Percentiles rank a stretch among this genome's conserved stretches.
phyloP scores from a whole-genome alignment of 1,140 invertebrate species.

The Hypsibius dujardini region DNA sequence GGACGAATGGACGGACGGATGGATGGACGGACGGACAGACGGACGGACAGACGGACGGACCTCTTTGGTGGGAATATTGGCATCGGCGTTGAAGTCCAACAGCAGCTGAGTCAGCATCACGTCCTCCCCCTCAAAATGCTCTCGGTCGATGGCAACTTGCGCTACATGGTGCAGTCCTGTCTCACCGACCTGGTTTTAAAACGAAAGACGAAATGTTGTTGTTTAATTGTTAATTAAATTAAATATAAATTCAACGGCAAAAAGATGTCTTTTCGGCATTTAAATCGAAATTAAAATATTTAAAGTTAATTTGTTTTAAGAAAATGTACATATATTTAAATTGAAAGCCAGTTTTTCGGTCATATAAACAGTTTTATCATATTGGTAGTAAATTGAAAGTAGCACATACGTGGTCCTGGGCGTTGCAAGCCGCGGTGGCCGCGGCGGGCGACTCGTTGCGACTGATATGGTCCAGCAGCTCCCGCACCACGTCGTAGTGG shows the following conservation, averaged over 20 bases:
- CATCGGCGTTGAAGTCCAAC: conserved; percentile 71
- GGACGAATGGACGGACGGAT: no score
- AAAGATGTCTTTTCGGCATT: no score
- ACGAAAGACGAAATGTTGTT: conserved; percentile 20
- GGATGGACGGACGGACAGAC: no score
- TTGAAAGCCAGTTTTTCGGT: no score
- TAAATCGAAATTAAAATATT: no score
- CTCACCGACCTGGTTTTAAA: conserved; percentile 54
- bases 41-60: conserved; percentile 29
- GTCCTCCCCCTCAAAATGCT: conserved; percentile 52
- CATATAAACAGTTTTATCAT: no score
- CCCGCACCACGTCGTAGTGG: conserved; percentile 35
- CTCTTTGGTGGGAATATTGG: conserved; percentile 56
- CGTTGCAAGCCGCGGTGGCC: conserved; percentile 33
- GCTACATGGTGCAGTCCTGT: conserved; percentile 67
- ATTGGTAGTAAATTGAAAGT: no score
- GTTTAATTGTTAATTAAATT: conserved; percentile 15
- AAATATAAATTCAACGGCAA: no score
- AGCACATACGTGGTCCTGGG: conserved; percentile 35
- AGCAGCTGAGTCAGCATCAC: conserved; percentile 69
- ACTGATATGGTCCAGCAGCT: conserved; percentile 29
- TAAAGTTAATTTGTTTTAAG: no score
- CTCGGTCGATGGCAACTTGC: conserved; percentile 34
- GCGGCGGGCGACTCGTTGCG: neutral
- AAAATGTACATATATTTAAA: no score